A percentile compares a stretch with the other conserved stretches of the same genome.
These are phyloP conservation scores for Artemisiospiza belli DNA, from an alignment of 2,113 vertebrate species.

Conservation along the genomic window DNA sequence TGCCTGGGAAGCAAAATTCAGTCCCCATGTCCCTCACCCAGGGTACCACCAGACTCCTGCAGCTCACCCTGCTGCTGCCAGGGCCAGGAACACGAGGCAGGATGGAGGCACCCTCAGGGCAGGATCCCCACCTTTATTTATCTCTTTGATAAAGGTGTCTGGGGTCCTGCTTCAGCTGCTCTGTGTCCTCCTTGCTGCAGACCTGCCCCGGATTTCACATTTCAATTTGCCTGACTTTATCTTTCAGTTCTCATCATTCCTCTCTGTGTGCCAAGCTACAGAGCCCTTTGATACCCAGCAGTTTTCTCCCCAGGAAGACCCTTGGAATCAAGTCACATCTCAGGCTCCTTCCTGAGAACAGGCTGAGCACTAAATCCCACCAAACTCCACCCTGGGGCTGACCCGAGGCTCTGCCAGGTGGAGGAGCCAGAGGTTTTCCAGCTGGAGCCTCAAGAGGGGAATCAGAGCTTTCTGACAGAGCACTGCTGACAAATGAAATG, in stretches of 20 bases:
- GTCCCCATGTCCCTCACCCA: not conserved
- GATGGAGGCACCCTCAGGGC: not conserved
- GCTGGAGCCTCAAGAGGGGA: conserved; percentile 24
- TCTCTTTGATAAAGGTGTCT: not conserved
- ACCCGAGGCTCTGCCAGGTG: not conserved
- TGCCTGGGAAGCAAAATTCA: not conserved
- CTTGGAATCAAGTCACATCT: conserved; percentile 54
- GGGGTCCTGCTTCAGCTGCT: not conserved
- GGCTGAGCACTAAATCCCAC: not conserved
- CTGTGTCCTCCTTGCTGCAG: not conserved
- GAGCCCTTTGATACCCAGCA: not conserved
- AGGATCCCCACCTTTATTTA: not conserved
- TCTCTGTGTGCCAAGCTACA: not conserved
- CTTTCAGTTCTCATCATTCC: not conserved
- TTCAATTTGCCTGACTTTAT: not conserved
- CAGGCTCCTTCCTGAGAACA: not conserved
- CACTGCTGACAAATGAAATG: not conserved
- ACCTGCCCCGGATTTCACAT: not conserved
- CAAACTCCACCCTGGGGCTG: not conserved
- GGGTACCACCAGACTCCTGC: not conserved
- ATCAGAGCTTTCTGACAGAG: not conserved
- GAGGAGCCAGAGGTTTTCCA: not conserved
- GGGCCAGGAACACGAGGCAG: not conserved
- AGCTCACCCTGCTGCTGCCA: not conserved
- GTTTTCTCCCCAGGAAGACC: conserved; percentile 35